phyloP scores from a whole-genome alignment of 37 sponge, comb jelly and placozoan species.

The Theonella swinhoei region DNA sequence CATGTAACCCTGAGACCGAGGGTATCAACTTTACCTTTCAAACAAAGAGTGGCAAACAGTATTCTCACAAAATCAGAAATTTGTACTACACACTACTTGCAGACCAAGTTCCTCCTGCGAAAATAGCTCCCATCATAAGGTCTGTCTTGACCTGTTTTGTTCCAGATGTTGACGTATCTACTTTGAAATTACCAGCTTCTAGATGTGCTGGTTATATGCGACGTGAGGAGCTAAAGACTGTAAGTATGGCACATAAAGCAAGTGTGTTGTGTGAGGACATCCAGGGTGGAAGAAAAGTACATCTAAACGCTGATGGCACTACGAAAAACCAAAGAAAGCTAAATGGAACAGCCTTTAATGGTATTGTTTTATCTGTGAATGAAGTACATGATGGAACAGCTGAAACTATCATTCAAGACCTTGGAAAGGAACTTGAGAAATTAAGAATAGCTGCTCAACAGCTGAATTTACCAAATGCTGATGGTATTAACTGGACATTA shows the following conservation, averaged over 20 bases:
- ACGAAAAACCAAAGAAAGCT: slow-evolving; percentile 41
- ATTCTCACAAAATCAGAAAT: slow-evolving; percentile 25
- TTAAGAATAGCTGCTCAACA: slow-evolving; percentile 18
- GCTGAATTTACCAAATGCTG: slow-evolving; percentile 43
- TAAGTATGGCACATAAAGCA: slow-evolving; percentile 41
- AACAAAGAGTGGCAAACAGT: slow-evolving; percentile 22
- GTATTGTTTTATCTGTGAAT: slow-evolving; percentile 33
- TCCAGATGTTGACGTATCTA: slow-evolving; percentile 14
- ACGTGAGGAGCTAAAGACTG: slow-evolving; percentile 30
- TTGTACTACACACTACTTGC: slow-evolving; percentile 32
- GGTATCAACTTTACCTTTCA: not conserved
- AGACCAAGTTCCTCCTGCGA: slow-evolving; percentile 33
- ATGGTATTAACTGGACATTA: slow-evolving; percentile 53
- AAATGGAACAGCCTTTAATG: slow-evolving; percentile 20
- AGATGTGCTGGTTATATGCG: slow-evolving; percentile 53
- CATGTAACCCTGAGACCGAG: no score
- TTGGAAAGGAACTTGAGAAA: slow-evolving; percentile 38
- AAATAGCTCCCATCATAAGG: slow-evolving; percentile 21
- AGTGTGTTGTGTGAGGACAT: not conserved
- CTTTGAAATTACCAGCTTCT: slow-evolving; percentile 15
- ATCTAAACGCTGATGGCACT: slow-evolving; percentile 48
- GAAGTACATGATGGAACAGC: slow-evolving; percentile 27
- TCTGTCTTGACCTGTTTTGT: slow-evolving; percentile 38
- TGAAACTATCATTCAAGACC: slow-evolving; percentile 23
- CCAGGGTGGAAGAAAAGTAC: not conserved